Conservation (phyloP, 2,888 invertebrate species). For the Petrophora chlorosata region DNA sequence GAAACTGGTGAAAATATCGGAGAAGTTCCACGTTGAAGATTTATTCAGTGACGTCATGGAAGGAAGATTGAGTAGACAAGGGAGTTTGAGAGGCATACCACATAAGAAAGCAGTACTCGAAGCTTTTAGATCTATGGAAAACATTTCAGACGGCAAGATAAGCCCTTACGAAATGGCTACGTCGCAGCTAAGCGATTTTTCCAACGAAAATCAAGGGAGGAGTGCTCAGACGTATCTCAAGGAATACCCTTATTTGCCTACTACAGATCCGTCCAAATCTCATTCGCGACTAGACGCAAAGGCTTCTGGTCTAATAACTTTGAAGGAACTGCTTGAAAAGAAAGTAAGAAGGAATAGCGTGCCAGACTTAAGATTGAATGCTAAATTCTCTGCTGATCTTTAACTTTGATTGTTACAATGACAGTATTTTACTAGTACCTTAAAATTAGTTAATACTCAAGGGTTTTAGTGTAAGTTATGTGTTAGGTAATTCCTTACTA, state of each 20-base stretch:
- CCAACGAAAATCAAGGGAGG: conserved; percentile 61
- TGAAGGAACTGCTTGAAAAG: conserved; percentile 65
- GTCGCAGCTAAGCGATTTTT: conserved; percentile 63
- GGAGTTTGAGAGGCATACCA: conserved; percentile 80
- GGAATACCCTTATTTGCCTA: conserved; percentile 79
- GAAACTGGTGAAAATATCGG: conserved; percentile 76
- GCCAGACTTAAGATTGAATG: conserved; percentile 72
- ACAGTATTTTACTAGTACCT: conserved; percentile 63
- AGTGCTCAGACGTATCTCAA: conserved; percentile 75
- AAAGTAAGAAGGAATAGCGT: conserved; percentile 75
- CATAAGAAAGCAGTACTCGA: conserved; percentile 81
- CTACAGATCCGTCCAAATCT: conserved; percentile 76
- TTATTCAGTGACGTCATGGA: conserved; percentile 78
- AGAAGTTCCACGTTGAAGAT: conserved; percentile 80
- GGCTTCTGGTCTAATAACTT: conserved; percentile 74
- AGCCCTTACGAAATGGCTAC: conserved; percentile 72
- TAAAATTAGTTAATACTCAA: conserved; percentile 56
- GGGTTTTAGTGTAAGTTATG: conserved; percentile 23
- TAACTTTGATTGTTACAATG: conserved; percentile 42
- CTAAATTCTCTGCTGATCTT: conserved; percentile 66
- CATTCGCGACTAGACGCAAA: conserved; percentile 72
- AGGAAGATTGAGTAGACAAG: conserved; percentile 73
- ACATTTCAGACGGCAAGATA: conserved; percentile 60
- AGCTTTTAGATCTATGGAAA: conserved; percentile 80
- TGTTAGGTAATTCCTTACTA: background rate